These are phyloP conservation scores for Rhynchophorus ferrugineus DNA, from an alignment of 1,140 invertebrate species.

Conservation along the genomic window DNA sequence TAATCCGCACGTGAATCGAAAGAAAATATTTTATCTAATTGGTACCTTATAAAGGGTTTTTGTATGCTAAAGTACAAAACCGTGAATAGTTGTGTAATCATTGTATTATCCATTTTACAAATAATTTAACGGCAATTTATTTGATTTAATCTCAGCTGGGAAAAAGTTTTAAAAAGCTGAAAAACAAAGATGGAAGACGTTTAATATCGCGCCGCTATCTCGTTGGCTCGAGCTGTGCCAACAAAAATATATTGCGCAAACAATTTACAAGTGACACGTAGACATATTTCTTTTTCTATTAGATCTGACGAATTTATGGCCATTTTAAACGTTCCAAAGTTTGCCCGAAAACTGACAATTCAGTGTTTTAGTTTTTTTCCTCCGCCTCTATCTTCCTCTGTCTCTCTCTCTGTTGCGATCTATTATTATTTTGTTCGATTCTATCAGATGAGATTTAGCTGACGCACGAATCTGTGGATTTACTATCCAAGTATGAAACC, in stretches of 20 bases:
- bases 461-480: too few relatives aligned
- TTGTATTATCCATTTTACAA: too few relatives aligned
- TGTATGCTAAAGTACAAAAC: too few relatives aligned
- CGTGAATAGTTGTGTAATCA: too few relatives aligned
- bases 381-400: too few relatives aligned
- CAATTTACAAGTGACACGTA: conserved; percentile 21
- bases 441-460: too few relatives aligned
- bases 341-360: conserved; percentile 11
- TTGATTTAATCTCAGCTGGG: conserved; percentile 14
- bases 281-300: conserved; percentile 24
- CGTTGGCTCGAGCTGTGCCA: conserved; percentile 18
- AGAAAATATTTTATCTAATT: too few relatives aligned
- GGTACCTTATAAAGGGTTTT: too few relatives aligned
- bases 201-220: conserved; percentile 14
- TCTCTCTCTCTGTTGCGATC: too few relatives aligned
- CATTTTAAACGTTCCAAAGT: conserved; percentile 18
- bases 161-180: conserved; percentile 11
- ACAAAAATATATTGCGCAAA: conserved; percentile 22
- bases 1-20: too few relatives aligned
- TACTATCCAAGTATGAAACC: too few relatives aligned
- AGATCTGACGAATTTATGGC: conserved; percentile 21
- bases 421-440: too few relatives aligned
- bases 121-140: conserved; percentile 12
- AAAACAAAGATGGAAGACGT: conserved; percentile 11
- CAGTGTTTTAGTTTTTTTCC: conserved; percentile 9